phyloP scores from a whole-genome alignment of 2,113 vertebrate species.

The Piaya cayana region DNA sequence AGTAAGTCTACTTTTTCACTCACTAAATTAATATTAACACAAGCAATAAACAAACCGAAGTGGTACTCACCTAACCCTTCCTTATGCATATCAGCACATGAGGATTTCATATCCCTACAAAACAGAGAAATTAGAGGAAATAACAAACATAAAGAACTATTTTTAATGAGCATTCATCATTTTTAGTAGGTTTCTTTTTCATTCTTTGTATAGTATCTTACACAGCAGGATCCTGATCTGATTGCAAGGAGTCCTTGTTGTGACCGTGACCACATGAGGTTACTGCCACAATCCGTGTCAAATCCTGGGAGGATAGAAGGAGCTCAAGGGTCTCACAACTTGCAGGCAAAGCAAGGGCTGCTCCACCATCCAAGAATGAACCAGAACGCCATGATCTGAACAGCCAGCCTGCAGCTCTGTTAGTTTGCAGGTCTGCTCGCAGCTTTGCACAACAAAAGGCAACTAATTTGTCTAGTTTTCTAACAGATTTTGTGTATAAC shows the following conservation, averaged over 20 bases:
- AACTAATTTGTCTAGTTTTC: conserved; percentile 14
- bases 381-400: background rate
- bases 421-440: background rate
- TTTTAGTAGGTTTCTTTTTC: background rate
- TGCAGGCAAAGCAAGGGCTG: background rate
- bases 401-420: background rate
- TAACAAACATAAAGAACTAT: background rate
- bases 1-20: background rate
- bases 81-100: background rate
- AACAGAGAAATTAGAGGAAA: background rate
- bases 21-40: background rate
- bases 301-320: background rate
- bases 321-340: background rate
- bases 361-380: background rate
- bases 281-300: background rate
- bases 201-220: background rate
- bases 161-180: background rate
- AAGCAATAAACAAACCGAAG: background rate
- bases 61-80: background rate
- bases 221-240: background rate
- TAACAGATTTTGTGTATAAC: background rate
- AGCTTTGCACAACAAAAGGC: conserved; percentile 18
- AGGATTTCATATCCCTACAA: background rate
- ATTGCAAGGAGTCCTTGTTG: background rate
- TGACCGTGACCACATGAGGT: background rate